phyloP scores from a whole-genome alignment of 2,888 invertebrate genomes.

The Rhamphomyia laevipes region DNA sequence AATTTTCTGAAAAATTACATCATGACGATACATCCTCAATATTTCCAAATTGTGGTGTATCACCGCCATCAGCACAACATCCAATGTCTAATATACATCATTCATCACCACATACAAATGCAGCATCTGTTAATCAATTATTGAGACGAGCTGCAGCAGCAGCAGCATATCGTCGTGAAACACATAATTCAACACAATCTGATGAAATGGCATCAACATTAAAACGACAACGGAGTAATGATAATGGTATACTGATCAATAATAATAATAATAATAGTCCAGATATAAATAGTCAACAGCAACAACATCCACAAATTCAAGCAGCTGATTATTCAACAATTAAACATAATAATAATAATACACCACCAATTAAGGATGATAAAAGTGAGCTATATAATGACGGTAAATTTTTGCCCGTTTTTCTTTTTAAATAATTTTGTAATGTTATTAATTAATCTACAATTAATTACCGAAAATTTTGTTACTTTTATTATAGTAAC shows the following conservation, averaged over 20 bases:
- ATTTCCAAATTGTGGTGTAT: conserved; percentile 35
- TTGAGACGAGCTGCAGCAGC: conserved; percentile 48
- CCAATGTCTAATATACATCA: conserved; percentile 17
- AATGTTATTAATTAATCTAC: too few relatives aligned
- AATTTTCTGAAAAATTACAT: conserved; percentile 37
- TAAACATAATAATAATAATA: conserved; percentile 38
- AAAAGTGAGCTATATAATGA: conserved; percentile 26
- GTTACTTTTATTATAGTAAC: too few relatives aligned
- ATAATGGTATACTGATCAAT: conserved; percentile 34
- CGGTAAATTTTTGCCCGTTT: conserved; percentile 7
- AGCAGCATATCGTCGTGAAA: conserved; percentile 32
- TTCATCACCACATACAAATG: conserved; percentile 25
- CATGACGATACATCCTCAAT: conserved; percentile 40
- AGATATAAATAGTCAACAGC: conserved; percentile 31
- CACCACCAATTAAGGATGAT: conserved; percentile 38
- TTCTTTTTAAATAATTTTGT: too few relatives aligned
- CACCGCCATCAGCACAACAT: conserved; percentile 50
- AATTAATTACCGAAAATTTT: too few relatives aligned
- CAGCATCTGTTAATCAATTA: conserved; percentile 47
- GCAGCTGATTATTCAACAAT: conserved; percentile 39
- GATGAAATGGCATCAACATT: conserved; percentile 22
- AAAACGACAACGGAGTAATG: conserved; percentile 34
- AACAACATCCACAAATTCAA: conserved; percentile 34
- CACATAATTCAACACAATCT: conserved; percentile 28
- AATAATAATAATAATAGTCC: conserved; percentile 55